phyloP scores from a whole-genome alignment of 2,113 vertebrate species.

The Sterna hirundo region DNA sequence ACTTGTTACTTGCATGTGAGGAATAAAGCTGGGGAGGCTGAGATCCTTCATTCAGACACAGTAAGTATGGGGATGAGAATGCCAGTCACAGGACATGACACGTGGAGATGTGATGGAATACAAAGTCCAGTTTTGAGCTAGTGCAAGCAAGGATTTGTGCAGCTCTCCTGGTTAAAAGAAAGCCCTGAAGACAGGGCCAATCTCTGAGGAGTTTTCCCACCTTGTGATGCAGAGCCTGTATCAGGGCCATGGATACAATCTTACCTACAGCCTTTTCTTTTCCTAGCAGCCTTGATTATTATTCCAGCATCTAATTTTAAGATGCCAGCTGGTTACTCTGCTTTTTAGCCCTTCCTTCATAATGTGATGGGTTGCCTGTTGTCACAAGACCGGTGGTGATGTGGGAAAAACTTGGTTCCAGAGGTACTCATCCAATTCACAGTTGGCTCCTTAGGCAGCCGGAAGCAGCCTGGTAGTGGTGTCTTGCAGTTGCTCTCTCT shows the following conservation, averaged over 20 bases:
- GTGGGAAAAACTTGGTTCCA: neutral
- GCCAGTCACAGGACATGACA: fast-evolving
- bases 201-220: neutral
- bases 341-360: neutral
- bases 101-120: neutral
- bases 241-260: neutral
- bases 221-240: neutral
- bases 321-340: neutral
- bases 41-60: neutral
- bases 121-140: neutral
- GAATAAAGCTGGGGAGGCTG: neutral
- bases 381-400: neutral
- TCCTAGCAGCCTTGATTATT: too few species aligned
- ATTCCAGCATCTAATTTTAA: neutral
- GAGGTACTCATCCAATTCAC: fast-evolving
- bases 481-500: neutral
- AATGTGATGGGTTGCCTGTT: neutral
- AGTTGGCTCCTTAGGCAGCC: neutral
- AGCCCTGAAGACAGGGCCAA: neutral
- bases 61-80: neutral
- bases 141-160: neutral
- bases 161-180: neutral
- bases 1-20: neutral
- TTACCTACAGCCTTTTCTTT: neutral
- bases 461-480: neutral